Percentiles rank a stretch among this genome's conserved stretches.
Conservation (phyloP, 2,797 vertebrate species). For the Brachyalestes nurse region DNA sequence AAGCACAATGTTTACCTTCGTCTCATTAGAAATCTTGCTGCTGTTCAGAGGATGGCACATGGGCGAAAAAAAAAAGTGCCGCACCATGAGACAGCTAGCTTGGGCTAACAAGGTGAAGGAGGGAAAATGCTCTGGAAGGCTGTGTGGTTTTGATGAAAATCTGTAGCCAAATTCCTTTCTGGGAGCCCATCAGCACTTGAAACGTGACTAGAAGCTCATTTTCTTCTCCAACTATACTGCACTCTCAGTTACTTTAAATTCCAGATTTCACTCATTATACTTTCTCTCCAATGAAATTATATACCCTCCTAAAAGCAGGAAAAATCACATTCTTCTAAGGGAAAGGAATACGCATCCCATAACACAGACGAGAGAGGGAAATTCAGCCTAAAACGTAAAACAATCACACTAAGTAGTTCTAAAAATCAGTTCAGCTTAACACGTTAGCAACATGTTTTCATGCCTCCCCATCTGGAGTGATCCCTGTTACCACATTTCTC, state of each 20-base stretch:
- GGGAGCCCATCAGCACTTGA: slow-evolving; percentile 31
- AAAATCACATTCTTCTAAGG: not conserved
- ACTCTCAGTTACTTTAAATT: not conserved
- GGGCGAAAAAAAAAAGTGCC: not conserved
- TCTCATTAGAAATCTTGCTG: slow-evolving; percentile 21
- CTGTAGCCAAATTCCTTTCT: slow-evolving; percentile 40
- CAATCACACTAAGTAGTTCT: not conserved
- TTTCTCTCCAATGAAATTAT: not conserved
- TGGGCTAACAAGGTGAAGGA: slow-evolving; percentile 55
- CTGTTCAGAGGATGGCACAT: not conserved
- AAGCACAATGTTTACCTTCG: slow-evolving; percentile 63
- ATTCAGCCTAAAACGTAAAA: not conserved
- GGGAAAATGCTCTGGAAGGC: slow-evolving; percentile 11
- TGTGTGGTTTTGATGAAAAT: slow-evolving; percentile 47
- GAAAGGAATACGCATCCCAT: not conserved
- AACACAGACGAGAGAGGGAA: not conserved
- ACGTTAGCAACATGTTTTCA: not conserved
- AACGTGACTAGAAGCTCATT: slow-evolving; percentile 25
- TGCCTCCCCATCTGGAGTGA: not conserved
- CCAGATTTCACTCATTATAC: slow-evolving; percentile 4
- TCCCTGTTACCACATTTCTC: slow-evolving; percentile 11
- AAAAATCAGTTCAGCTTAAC: not conserved
- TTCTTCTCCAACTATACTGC: not conserved
- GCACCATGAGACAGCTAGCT: slow-evolving; percentile 48
- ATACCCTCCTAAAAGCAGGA: not conserved